Evolutionary conservation across 2,797 vertebrate genomes (phyloP).

Genomic region (Lepilemur ruficaudatus): DNA sequence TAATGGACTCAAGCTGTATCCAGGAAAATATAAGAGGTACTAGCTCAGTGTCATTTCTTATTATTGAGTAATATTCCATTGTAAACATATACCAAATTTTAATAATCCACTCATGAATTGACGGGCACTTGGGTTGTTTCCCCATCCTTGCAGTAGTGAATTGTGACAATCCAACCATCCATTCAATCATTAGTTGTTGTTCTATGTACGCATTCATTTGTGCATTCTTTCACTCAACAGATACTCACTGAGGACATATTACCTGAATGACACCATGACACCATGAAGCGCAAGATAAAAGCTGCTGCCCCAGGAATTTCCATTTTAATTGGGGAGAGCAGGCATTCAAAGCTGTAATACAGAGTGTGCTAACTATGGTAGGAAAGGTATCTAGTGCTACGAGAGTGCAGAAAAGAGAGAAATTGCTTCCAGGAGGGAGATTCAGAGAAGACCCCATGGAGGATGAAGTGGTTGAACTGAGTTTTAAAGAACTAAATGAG

Average conservation of each 20-base stretch:
- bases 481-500: not conserved
- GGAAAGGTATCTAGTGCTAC: not conserved
- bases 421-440: not conserved
- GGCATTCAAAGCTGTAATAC: not conserved
- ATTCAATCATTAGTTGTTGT: not conserved
- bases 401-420: constrained; percentile 2
- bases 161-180: not conserved
- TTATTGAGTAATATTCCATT: too few species aligned
- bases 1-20: too few species aligned
- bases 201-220: not conserved
- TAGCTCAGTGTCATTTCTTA: too few species aligned
- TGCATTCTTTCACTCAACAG: not conserved
- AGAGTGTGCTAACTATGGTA: not conserved
- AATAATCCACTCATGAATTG: too few species aligned
- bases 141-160: too few species aligned
- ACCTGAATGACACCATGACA: not conserved
- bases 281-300: not conserved
- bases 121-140: too few species aligned
- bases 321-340: not conserved
- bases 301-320: not conserved
- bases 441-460: not conserved
- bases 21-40: too few species aligned
- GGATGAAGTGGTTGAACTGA: not conserved
- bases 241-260: not conserved
- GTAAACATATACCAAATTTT: too few species aligned